Evolutionary conservation across 2,888 invertebrate species (phyloP), one percentile per base, ranked within the genome.

Genomic region (Taenaris catops): DNA sequence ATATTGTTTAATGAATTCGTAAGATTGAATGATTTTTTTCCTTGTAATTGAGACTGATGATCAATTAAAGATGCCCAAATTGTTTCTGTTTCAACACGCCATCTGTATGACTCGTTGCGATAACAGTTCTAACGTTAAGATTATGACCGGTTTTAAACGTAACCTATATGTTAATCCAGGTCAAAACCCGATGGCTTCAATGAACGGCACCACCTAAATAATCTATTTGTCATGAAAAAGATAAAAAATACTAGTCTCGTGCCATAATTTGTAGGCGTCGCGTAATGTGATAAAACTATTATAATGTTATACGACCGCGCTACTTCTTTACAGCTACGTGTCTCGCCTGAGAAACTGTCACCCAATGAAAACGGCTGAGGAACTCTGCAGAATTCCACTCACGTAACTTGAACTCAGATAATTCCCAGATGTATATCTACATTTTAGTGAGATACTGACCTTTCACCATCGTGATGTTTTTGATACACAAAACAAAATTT

Each of bases 351-450:
- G 33, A 46, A 43, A 38, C 40, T 39, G 29, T 38, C 28, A 18
- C 27, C 28, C 39, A 24, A 32, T 24, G 46, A 41, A 32, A 25
- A 25, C 37, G 44, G 39, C 39, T 29, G 16, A 38, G 39, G 26
- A 34, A 46, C 32, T 38, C 37, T 37, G 33, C 11, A 18, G 23
- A 18, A 46, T 48, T 48, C 48, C 10, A 18, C 27, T 42, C 48
- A 46, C 46, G 48, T 48, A 44, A 18, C 25, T 18, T 34, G 44
- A 46, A 46, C 40, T 42, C 35, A 26, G 48, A 42, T 48, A 48
- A 46, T 46, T 42, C 41, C 41, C 48, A 41, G 44, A 42, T 42
- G 46, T 46, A 46, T 48, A 40, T 46, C 41, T 42, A 42, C 48
- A 44, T 39, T 44, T 43, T 44, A 41, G 46, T 39, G 11, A 20